Evolutionary conservation across 1,140 invertebrate species (phyloP).

Genomic region (Bombus haemorrhoidalis): DNA sequence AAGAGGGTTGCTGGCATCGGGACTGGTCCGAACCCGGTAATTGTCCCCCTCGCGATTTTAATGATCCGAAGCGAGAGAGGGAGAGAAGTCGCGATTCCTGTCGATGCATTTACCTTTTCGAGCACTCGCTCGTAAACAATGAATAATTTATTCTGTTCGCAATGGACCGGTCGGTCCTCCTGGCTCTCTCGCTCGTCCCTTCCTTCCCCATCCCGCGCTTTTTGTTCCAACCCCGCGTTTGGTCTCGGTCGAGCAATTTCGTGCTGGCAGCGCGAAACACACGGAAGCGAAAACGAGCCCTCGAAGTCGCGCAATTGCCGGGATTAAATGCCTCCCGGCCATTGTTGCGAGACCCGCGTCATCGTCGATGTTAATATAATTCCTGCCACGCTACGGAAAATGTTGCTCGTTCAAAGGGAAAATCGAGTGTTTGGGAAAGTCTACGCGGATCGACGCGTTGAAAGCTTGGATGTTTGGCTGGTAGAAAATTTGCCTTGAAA

Average conservation of each 20-base stretch:
- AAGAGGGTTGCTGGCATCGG: not conserved
- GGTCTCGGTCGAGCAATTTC: constrained; percentile 36
- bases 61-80: constrained; percentile 34
- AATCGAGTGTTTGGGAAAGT: constrained; percentile 37
- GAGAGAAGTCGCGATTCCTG: constrained; percentile 41
- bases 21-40: constrained; percentile 13
- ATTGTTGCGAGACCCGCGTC: constrained; percentile 36
- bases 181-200: not conserved
- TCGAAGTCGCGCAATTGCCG: constrained; percentile 50
- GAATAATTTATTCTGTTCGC: constrained; percentile 53
- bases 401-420: constrained; percentile 11
- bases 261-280: constrained; percentile 30
- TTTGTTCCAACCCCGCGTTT: constrained; percentile 12
- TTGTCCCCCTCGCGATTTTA: constrained; percentile 49
- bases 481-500: not conserved
- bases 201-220: not conserved
- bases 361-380: constrained; percentile 50
- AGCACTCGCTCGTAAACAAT: constrained; percentile 51
- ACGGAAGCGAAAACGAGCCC: constrained; percentile 44
- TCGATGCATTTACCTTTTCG: constrained; percentile 51
- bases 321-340: constrained; percentile 45
- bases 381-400: not conserved
- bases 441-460: not conserved
- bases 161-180: constrained; percentile 18
- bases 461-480: not conserved